These are phyloP conservation scores for Saccopteryx leptura DNA, from an alignment of 2,113 vertebrate species.

Conservation along the genomic window DNA sequence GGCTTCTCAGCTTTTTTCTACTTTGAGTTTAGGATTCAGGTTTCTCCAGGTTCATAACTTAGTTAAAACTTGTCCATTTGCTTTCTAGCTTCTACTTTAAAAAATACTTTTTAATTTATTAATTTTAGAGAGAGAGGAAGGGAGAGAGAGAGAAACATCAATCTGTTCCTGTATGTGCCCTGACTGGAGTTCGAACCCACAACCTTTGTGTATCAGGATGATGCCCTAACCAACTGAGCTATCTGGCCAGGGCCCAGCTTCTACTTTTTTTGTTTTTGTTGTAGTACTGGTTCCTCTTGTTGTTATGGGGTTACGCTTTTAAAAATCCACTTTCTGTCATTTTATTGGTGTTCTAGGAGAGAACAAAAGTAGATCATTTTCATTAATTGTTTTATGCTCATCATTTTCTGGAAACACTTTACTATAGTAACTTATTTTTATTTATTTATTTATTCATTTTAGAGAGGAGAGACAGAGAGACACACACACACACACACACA, in stretches of 20 bases:
- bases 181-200: no score
- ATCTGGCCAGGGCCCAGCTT: background rate
- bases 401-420: background rate
- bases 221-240: no score
- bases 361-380: slow-evolving; percentile 32
- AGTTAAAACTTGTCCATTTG: background rate
- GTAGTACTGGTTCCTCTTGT: background rate
- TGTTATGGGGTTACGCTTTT: background rate
- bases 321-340: background rate
- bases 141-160: no score
- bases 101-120: no score
- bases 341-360: background rate
- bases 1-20: background rate
- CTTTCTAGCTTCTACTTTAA: background rate
- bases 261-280: background rate
- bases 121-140: background rate
- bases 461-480: no score
- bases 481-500: no score
- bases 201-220: no score
- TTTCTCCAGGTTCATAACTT: background rate
- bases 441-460: no score
- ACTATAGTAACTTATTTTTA: background rate
- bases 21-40: background rate
- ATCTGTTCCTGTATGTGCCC: no score
- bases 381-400: background rate